These are phyloP conservation scores for Branchinecta lindahli DNA, from an alignment of 1,140 invertebrate genomes.

Conservation along the genomic window DNA sequence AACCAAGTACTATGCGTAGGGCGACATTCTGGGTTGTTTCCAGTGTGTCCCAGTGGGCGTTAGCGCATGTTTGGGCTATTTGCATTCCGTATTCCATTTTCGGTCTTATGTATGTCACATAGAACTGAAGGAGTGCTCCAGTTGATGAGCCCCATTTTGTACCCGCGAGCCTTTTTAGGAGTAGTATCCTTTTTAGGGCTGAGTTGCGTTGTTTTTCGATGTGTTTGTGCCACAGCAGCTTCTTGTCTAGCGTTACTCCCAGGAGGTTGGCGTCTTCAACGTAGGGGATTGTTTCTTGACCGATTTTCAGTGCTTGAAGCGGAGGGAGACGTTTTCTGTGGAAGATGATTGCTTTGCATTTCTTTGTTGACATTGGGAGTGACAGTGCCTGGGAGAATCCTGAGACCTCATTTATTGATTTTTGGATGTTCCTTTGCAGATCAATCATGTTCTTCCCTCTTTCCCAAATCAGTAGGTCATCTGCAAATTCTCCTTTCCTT, in stretches of 20 bases:
- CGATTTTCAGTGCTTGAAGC: neutral
- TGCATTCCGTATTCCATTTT: neutral
- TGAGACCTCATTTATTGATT: neutral
- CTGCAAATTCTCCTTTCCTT: neutral
- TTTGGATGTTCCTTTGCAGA: neutral
- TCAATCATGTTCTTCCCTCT: neutral
- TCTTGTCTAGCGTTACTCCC: neutral
- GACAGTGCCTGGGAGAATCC: neutral
- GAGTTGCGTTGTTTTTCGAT: neutral
- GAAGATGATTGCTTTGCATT: neutral
- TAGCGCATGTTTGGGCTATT: neutral
- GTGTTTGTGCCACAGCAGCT: neutral
- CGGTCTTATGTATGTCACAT: neutral
- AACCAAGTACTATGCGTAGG: no score
- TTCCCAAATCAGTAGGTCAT: neutral
- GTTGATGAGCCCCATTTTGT: neutral
- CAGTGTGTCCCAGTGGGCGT: neutral
- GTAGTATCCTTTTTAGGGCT: neutral
- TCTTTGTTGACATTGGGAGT: neutral
- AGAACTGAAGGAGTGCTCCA: neutral
- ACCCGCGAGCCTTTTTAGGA: neutral
- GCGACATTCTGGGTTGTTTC: no score
- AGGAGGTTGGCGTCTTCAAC: neutral
- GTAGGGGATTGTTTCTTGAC: neutral
- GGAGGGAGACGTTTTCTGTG: neutral